Percentiles rank a stretch among this genome's conserved stretches.
Evolutionary conservation across 1,140 invertebrate species (phyloP).

Genomic region (Chionoecetes opilio): DNA sequence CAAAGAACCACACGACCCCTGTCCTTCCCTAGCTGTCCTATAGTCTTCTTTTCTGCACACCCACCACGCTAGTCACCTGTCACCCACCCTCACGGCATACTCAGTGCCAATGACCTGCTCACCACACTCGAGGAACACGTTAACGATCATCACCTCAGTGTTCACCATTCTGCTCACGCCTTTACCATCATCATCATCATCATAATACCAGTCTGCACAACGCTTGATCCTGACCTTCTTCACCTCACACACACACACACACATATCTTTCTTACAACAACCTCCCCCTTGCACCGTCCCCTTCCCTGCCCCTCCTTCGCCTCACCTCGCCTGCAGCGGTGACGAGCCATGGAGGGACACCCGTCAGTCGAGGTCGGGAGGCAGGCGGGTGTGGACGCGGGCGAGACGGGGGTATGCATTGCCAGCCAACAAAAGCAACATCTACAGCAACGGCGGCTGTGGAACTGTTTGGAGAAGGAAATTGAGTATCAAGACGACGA

Average conservation of each 20-base stretch:
- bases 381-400: slow-evolving; percentile 36
- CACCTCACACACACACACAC: neutral
- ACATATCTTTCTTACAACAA: neutral
- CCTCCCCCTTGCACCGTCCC: neutral
- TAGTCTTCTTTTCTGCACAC: neutral
- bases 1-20: slow-evolving; percentile 25
- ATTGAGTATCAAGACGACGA: neutral
- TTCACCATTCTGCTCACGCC: neutral
- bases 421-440: neutral
- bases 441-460: neutral
- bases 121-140: neutral
- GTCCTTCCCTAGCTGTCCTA: neutral
- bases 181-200: neutral
- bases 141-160: neutral
- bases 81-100: neutral
- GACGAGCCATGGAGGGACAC: slow-evolving; percentile 14
- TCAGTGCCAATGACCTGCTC: neutral
- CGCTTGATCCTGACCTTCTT: neutral
- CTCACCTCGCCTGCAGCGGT: neutral
- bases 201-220: neutral
- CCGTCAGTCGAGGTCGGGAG: slow-evolving; percentile 58
- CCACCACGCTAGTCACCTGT: neutral
- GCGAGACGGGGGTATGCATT: neutral
- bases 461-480: neutral
- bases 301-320: neutral